These are phyloP conservation scores for Sinelater perroti DNA, from an alignment of 2,888 invertebrate species.

Conservation along the genomic window DNA sequence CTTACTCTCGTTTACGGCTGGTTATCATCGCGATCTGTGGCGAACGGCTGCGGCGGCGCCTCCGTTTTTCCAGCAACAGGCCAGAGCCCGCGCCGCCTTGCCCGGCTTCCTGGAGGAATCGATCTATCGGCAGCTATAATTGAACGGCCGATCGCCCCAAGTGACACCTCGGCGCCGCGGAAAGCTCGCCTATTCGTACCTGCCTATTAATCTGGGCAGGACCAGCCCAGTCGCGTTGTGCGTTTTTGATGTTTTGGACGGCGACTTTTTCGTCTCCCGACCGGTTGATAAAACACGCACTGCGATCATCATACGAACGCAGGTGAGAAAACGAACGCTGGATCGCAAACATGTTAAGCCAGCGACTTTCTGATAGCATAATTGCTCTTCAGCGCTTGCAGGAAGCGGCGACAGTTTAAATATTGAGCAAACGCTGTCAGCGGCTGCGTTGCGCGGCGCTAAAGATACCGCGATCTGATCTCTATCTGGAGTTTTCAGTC, in stretches of 20 bases:
- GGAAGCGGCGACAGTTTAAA: conserved; percentile 3
- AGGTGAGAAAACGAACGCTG: conserved; percentile 8
- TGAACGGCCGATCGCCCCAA: no score
- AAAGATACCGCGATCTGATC: conserved; percentile 1
- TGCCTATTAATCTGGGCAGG: no score
- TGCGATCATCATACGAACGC: no score
- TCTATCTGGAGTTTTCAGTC: conserved; percentile 1
- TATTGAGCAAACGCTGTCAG: background rate
- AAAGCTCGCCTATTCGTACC: no score
- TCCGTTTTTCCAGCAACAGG: conserved; percentile 11
- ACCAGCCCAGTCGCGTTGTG: no score
- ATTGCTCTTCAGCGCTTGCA: background rate
- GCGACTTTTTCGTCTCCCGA: no score
- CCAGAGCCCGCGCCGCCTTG: no score
- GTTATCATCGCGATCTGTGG: background rate
- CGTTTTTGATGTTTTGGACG: no score
- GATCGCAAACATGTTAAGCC: background rate
- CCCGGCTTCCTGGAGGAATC: no score
- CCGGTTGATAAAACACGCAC: no score
- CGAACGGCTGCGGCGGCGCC: conserved; percentile 3
- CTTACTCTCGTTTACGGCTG: background rate
- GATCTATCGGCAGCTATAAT: no score
- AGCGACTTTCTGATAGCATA: conserved; percentile 5
- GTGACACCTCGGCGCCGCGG: no score
- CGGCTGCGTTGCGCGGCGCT: background rate